phyloP scores from a whole-genome alignment of 2,888 invertebrate species.

The Trissolcus japonicus region DNA sequence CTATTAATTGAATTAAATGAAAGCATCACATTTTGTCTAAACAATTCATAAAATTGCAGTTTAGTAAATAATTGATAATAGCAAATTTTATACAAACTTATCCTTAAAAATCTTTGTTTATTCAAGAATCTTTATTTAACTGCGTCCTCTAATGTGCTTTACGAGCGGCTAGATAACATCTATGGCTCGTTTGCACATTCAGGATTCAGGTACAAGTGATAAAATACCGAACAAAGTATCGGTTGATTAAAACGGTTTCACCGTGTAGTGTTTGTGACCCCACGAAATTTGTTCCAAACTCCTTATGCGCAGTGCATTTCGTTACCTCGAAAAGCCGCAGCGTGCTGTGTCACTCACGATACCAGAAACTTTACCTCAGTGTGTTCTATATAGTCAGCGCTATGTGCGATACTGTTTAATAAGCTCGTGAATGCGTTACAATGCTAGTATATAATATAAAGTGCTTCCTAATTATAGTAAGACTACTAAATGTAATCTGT shows the following conservation, averaged over 20 bases:
- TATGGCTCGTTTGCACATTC: too few relatives aligned
- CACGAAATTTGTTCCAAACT: slow-evolving; percentile 27
- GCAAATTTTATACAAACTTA: too few relatives aligned
- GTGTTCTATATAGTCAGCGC: slow-evolving; percentile 31
- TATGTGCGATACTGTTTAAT: slow-evolving; percentile 50
- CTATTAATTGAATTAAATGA: too few relatives aligned
- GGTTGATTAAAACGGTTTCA: slow-evolving; percentile 9
- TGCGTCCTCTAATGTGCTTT: too few relatives aligned
- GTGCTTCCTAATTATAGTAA: slow-evolving; percentile 52
- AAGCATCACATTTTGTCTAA: too few relatives aligned
- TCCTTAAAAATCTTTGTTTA: too few relatives aligned
- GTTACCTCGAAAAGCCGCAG: slow-evolving; percentile 39
- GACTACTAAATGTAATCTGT: slow-evolving; percentile 53
- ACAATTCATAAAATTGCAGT: too few relatives aligned
- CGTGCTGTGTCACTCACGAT: slow-evolving; percentile 49
- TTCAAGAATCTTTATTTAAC: too few relatives aligned
- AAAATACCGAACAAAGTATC: slow-evolving; percentile 13
- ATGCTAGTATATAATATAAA: slow-evolving; percentile 51
- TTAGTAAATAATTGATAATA: too few relatives aligned
- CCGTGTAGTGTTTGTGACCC: slow-evolving; percentile 18
- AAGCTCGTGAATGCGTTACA: slow-evolving; percentile 54
- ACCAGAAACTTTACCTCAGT: slow-evolving; percentile 41
- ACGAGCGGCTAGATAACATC: too few relatives aligned
- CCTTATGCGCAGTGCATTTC: slow-evolving; percentile 32
- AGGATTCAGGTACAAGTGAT: too few relatives aligned